These are phyloP conservation scores for Branchellion lobata DNA, from an alignment of 2,888 invertebrate species.

Conservation along the genomic window DNA sequence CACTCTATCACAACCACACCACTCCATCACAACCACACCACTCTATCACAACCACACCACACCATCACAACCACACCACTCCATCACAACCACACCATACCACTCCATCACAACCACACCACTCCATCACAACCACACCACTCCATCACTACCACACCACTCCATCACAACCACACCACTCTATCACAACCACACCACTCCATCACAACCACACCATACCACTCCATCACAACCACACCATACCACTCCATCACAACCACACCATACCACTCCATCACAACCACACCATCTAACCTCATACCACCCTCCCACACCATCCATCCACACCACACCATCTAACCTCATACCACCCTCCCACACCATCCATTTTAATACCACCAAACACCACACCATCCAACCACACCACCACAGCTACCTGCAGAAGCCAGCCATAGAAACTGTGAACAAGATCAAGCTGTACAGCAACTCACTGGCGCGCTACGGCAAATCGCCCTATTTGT, in stretches of 20 bases:
- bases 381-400: not conserved
- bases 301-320: not conserved
- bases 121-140: too few relatives aligned
- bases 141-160: too few relatives aligned
- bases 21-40: too few relatives aligned
- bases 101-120: too few relatives aligned
- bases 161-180: too few relatives aligned
- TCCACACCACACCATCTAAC: not conserved
- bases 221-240: constrained; percentile 10
- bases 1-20: too few relatives aligned
- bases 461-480: constrained; percentile 85
- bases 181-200: too few relatives aligned
- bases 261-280: not conserved
- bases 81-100: too few relatives aligned
- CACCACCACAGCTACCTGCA: constrained; percentile 72
- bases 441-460: constrained; percentile 90
- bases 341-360: too few relatives aligned
- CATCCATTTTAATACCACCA: not conserved
- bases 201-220: not conserved
- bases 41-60: too few relatives aligned
- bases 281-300: not conserved
- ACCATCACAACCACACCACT: too few relatives aligned
- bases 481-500: constrained; percentile 97
- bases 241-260: not conserved
- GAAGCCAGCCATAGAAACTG: constrained; percentile 78